Base-by-base conservation (phyloP, 2,797 vertebrate genomes). In the Remorina albescens region DNA sequence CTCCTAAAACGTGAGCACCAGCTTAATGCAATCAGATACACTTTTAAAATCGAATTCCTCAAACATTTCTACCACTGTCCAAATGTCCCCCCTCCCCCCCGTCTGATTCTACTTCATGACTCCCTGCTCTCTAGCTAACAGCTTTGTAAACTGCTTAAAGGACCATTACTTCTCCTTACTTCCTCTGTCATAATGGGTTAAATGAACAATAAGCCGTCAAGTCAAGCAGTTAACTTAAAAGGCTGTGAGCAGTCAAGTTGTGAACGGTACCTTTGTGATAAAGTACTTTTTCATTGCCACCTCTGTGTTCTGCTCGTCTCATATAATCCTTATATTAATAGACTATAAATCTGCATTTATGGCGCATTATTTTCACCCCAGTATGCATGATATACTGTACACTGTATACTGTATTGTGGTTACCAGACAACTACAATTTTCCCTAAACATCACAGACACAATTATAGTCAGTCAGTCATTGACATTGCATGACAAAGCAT, bases 91-190 rank as follows among this genome's bases (percentile, higher is more conserved):
- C 41, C 81, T 70, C 75, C 18, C 55, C 59, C 41, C 81, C 68
- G 79, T 81, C 81, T 82, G 81, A 80, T 83, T 88, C 77, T 83
- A 32, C 86, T 83, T 85, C 80, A 84, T 63, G 86, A 83, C 80
- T 83, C 82, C 63, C 58, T 51, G 2, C 78, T 88, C 74, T 63
- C 75, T 70, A 65, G 39, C 84, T 93, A 92, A 93, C 88, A 89
- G 89, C 89, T 91, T 85, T 84, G 81, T 93, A 94, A 94, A 93
- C 88, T 89, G 88, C 87, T 94, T 94, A 93, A 78, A 90, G 86
- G 78, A 83, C 89, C 92, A 93, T 94, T 94, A 93, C 65, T 74
- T 90, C 86, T 88, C 80, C 80, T 86, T 84, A 78, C 86, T 91
- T 92, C 91, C 88, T 84, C 79, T 66, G 39, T 75, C 79, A 66